A percentile compares a stretch with the other conserved stretches of the same genome.
Conservation (phyloP, 2,888 invertebrate species). For the Noctua comes region DNA sequence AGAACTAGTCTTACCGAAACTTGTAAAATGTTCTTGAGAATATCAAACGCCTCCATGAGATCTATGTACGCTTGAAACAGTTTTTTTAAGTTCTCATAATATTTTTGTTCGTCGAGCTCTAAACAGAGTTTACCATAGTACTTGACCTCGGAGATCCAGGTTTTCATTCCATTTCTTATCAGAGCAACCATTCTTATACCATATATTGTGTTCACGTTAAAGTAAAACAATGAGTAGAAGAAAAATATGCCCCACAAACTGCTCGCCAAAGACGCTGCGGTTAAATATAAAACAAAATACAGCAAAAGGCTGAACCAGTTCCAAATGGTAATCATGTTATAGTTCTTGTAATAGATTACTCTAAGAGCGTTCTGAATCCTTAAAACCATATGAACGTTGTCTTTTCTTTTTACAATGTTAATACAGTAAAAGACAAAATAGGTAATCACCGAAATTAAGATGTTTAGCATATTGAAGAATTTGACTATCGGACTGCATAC, state of each 20-base stretch:
- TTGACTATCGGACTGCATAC: neutral
- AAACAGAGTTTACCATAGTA: neutral
- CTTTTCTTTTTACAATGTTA: constrained; percentile 4
- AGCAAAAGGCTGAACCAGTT: neutral
- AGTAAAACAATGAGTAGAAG: constrained; percentile 9
- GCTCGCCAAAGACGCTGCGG: neutral
- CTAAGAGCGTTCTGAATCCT: too few relatives aligned
- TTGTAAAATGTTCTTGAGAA: neutral
- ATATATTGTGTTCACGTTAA: constrained; percentile 10
- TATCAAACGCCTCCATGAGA: neutral
- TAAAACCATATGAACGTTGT: too few relatives aligned
- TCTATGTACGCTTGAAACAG: neutral
- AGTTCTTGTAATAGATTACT: too few relatives aligned
- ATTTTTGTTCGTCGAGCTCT: neutral
- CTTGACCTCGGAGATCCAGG: constrained; percentile 19
- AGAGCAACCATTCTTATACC: constrained; percentile 10
- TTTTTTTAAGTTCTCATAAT: neutral
- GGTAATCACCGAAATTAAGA: neutral
- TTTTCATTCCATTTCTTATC: constrained; percentile 11
- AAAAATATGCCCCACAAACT: neutral
- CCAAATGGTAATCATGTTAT: too few relatives aligned
- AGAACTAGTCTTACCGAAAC: neutral
- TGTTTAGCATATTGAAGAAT: neutral
- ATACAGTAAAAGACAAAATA: neutral
- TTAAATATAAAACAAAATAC: neutral